These are phyloP conservation scores for Stratiomys singularior DNA, from an alignment of 2,888 invertebrate genomes.

Conservation along the genomic window DNA sequence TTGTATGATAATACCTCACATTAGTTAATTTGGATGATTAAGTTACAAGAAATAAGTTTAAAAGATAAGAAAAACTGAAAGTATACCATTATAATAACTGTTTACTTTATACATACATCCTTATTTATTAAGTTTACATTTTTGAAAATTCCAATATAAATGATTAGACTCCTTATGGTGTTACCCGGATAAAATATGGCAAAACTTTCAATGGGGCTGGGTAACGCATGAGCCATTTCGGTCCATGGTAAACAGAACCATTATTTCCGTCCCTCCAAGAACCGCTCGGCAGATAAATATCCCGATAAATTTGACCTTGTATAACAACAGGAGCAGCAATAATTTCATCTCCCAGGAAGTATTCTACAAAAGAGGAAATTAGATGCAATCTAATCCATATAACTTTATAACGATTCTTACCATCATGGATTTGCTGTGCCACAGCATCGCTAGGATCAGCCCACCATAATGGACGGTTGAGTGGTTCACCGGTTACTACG, in stretches of 20 bases:
- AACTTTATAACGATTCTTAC: slow-evolving; percentile 63
- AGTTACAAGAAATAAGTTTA: too few species aligned
- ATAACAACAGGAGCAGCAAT: slow-evolving; percentile 81
- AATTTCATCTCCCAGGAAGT: slow-evolving; percentile 79
- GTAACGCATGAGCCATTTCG: slow-evolving; percentile 72
- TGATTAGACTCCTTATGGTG: background rate
- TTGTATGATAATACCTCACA: too few species aligned
- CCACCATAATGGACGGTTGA: slow-evolving; percentile 90
- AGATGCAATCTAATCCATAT: background rate
- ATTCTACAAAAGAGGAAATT: slow-evolving; percentile 79
- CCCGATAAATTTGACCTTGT: slow-evolving; percentile 71
- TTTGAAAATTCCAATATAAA: background rate
- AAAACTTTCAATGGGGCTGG: slow-evolving; percentile 74
- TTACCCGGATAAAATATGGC: slow-evolving; percentile 73
- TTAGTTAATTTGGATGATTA: too few species aligned
- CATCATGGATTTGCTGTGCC: slow-evolving; percentile 71
- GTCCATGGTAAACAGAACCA: slow-evolving; percentile 68
- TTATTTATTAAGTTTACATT: too few species aligned
- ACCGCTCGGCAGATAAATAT: slow-evolving; percentile 81
- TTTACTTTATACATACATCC: too few species aligned
- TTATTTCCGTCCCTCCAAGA: slow-evolving; percentile 75
- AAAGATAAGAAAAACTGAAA: too few species aligned
- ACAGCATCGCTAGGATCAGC: slow-evolving; percentile 73
- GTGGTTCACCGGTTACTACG: slow-evolving; percentile 73
- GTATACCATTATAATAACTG: too few species aligned